These are phyloP conservation scores for Rotaria macrura DNA, from an alignment of 2,888 invertebrate genomes.

Conservation along the genomic window DNA sequence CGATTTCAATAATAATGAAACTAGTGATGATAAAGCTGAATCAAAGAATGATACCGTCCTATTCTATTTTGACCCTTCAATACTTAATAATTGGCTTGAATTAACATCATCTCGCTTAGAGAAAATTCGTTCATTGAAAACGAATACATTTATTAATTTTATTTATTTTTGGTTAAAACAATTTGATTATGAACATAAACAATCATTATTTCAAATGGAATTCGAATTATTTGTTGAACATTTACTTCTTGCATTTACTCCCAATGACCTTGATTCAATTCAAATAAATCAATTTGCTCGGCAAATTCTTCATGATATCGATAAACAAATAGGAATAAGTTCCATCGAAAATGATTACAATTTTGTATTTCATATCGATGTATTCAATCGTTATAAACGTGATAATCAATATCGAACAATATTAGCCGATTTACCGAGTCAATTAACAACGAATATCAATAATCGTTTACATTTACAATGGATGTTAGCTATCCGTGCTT, in stretches of 20 bases:
- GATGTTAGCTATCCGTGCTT: slow-evolving; percentile 14
- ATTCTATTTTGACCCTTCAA: background rate
- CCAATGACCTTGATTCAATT: background rate
- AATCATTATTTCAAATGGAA: slow-evolving; percentile 10
- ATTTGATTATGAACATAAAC: slow-evolving; percentile 6
- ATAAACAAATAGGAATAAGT: background rate
- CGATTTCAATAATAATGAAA: background rate
- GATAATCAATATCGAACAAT: background rate
- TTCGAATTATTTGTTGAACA: slow-evolving; percentile 14
- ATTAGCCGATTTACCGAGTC: background rate
- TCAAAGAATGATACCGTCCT: background rate
- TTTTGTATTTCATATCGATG: background rate
- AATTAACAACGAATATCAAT: background rate
- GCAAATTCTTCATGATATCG: background rate
- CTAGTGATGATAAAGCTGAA: background rate
- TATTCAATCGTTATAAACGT: background rate
- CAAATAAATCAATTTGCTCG: background rate
- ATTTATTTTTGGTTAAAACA: slow-evolving; percentile 4
- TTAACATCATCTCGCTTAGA: background rate
- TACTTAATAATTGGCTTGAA: background rate
- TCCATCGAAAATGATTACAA: background rate
- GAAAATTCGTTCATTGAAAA: background rate
- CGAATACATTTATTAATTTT: background rate
- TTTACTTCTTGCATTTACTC: slow-evolving; percentile 1
- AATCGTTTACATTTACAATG: slow-evolving; percentile 13